A percentile compares a stretch with the other conserved stretches of the same genome.
These are phyloP conservation scores for Ctenoplectra terminalis DNA, from an alignment of 1,140 invertebrate genomes.

Conservation along the genomic window DNA sequence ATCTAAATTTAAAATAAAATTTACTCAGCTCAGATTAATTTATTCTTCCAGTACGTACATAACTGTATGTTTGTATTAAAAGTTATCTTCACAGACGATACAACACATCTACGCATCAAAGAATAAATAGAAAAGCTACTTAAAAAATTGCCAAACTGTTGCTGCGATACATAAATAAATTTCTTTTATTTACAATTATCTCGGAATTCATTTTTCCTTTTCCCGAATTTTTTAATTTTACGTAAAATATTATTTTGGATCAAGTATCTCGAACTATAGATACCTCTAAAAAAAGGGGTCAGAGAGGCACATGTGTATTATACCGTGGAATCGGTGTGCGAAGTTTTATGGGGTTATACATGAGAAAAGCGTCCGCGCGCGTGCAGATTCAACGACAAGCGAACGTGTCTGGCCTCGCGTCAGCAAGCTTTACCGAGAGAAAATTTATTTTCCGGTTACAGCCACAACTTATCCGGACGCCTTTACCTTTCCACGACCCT, in stretches of 20 bases:
- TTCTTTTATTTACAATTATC: no score
- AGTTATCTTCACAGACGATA: no score
- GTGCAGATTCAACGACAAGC: conserved; percentile 11
- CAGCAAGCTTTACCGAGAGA: conserved; percentile 36
- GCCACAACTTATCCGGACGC: conserved; percentile 50
- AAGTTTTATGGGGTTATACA: not conserved
- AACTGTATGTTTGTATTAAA: no score
- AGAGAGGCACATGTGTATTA: not conserved
- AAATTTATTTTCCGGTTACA: conserved; percentile 63
- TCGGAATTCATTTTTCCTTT: no score
- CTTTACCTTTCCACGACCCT: conserved; percentile 30
- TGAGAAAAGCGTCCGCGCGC: not conserved
- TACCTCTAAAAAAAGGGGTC: not conserved
- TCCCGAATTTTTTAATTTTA: not conserved
- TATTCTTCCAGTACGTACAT: no score
- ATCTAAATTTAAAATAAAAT: no score
- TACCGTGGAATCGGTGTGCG: not conserved
- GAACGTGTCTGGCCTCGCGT: conserved; percentile 35
- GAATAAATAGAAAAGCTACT: no score
- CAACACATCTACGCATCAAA: no score
- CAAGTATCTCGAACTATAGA: not conserved
- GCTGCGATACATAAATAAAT: no score
- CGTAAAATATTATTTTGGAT: not conserved
- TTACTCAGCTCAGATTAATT: no score
- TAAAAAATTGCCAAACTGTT: no score